Base-by-base conservation (phyloP, 1,140 invertebrate genomes). In the Helicoverpa zea region DNA sequence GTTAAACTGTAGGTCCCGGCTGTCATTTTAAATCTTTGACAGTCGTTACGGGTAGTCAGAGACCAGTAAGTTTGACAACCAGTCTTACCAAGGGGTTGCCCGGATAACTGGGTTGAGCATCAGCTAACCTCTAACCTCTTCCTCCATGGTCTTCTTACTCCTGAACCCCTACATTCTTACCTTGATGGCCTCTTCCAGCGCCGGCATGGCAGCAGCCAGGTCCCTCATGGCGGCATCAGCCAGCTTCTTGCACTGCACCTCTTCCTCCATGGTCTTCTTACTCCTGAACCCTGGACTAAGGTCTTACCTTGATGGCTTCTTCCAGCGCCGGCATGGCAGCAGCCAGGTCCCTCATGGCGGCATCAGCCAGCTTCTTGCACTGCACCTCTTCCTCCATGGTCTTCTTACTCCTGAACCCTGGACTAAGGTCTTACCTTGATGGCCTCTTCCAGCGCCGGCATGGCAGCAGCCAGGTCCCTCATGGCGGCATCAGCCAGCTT, bases 291-390 rank as follows among this genome's bases (percentile, higher is more conserved):
- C 35, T 43, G 35, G 35, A 3, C 9, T 5, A 2, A 11, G 2
- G 0, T 7, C 5, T 2, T 58, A 97, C 97, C 93, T 96, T 96
- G 81, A 97, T 96, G 58, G 98, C 98, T 89, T 98, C 98, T 63
- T 98, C 96, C 2, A 98, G 90, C 4, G 98, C 97, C 1, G 98
- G 98, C 95, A 98, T 96, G n/a, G 98, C 98, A 85, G 97, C 96
- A 83, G 97, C 97, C 18, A 98, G 94, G 95, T 98, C 98, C 43
- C 96, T 96, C 88, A 97, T 96, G 51, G 98, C 98, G 14, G 97
- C 95, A 79, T 97, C 97, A 1, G 97, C 97, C 87, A 98, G 96
- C 88, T 96, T 96, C 91, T 97, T 97, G 92, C 97, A 98, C 84
- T 97, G 97, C 9, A 96, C 95, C 90, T 98, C 13, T 16, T 54